phyloP scores from a whole-genome alignment of 2,888 invertebrate genomes.

The Drosophila rubida region DNA sequence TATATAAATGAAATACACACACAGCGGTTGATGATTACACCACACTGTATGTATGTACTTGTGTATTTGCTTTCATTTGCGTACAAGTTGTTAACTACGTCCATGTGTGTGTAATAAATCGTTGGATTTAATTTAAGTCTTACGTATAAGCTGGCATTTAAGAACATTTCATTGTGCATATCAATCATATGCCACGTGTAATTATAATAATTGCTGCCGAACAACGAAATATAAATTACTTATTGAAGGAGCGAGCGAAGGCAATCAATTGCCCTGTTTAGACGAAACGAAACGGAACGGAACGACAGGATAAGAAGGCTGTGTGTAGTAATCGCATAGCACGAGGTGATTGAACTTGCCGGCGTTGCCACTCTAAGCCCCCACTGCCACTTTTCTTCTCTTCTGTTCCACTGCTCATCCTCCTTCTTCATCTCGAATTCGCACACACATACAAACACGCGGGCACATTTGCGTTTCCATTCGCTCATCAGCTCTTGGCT shows the following conservation, averaged over 20 bases:
- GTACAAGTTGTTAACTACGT: neutral
- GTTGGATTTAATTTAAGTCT: constrained; percentile 9
- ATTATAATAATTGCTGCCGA: constrained; percentile 44
- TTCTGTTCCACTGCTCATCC: neutral
- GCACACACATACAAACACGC: neutral
- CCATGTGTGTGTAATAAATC: neutral
- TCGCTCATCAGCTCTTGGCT: constrained; percentile 13
- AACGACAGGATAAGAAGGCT: constrained; percentile 57
- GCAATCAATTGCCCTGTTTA: constrained; percentile 42
- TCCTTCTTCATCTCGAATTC: neutral
- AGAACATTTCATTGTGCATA: constrained; percentile 28
- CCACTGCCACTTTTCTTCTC: neutral
- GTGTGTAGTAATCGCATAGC: constrained; percentile 54
- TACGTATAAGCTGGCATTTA: constrained; percentile 14
- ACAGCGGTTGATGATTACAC: constrained; percentile 7
- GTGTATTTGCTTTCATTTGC: constrained; percentile 12
- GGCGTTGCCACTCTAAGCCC: constrained; percentile 31
- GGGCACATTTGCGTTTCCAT: constrained; percentile 30
- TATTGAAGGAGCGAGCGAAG: constrained; percentile 24
- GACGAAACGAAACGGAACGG: constrained; percentile 5
- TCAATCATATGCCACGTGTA: constrained; percentile 51
- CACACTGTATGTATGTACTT: constrained; percentile 3
- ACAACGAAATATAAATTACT: constrained; percentile 35
- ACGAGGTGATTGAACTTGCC: constrained; percentile 69
- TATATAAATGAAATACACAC: constrained; percentile 11